phyloP scores from a whole-genome alignment of 2,888 invertebrate genomes.

The Bruchidius siliquastri region DNA sequence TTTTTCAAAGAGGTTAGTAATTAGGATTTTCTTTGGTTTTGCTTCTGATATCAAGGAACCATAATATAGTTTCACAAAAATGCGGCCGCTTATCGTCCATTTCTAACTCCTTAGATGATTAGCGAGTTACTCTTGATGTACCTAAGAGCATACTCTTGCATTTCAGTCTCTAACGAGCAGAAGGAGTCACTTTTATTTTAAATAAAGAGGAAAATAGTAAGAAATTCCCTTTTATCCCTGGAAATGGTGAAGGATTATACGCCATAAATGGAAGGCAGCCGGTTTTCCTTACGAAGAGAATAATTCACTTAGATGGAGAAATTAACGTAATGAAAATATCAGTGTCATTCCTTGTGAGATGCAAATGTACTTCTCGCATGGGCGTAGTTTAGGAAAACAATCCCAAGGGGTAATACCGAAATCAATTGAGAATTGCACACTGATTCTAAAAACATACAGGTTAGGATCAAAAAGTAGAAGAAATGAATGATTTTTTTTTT shows the following conservation, averaged over 20 bases:
- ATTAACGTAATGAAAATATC: constrained; percentile 44
- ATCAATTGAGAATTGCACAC: too few relatives aligned
- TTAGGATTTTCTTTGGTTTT: too few relatives aligned
- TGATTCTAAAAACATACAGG: too few relatives aligned
- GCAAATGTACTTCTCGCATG: neutral
- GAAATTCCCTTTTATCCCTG: neutral
- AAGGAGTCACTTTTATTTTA: neutral
- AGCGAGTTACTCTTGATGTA: too few relatives aligned
- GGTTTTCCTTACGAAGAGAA: neutral
- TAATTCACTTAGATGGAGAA: constrained; percentile 40
- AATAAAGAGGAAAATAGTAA: neutral
- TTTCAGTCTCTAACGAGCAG: neutral
- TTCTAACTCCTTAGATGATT: too few relatives aligned
- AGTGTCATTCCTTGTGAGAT: constrained; percentile 32
- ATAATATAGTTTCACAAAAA: too few relatives aligned
- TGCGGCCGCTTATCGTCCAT: too few relatives aligned
- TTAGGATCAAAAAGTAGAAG: too few relatives aligned
- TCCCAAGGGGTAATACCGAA: neutral
- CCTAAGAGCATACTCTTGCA: neutral
- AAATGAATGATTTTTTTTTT: too few relatives aligned
- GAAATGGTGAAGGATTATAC: neutral
- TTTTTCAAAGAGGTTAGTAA: too few relatives aligned
- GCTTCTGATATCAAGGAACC: too few relatives aligned
- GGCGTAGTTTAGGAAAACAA: neutral
- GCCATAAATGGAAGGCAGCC: neutral